Evolutionary conservation across 1,140 invertebrate species (phyloP), one percentile per base, ranked within the genome.

Genomic region (Caenorhabditis latens): DNA sequence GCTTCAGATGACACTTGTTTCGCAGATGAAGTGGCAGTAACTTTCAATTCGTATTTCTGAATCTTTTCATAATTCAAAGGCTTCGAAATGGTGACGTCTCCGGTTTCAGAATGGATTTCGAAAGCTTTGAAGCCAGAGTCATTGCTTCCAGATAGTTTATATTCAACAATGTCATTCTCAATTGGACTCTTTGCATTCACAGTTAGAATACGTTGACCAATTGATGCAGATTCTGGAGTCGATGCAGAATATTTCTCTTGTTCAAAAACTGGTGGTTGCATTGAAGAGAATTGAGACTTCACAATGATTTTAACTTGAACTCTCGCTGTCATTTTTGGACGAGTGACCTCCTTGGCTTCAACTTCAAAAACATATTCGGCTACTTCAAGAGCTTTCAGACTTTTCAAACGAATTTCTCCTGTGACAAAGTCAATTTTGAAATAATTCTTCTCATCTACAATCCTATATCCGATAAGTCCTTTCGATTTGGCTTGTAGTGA

Each of bases 51-150:
- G 57, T 84, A 89, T 19, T 67, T 79, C 50, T 82, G 48, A 48
- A 65, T 19, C 14, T 88, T 61, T 40, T 98, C 97, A 93, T 95
- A 98, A 93, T 97, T 97, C 9, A 98, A 93, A 92, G 96, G 96
- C 93, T 97, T 97, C 8, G 96, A 95, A 0, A 98, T 96, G 67
- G 96, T 94, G 24, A 98, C 95, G 4, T 96, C 94, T 0, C 97
- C 97, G 0, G 95, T 95, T 91, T 97, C 96, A 46, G 83, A 53
- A 93, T 97, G 96, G 65, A 96, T 96, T 75, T 98, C 96, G 90
- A 95, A 65, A 9, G n/a, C 5, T 16, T 16, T 32, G 11, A 14
- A 16, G 50, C 16, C 50, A 67, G 32, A 32, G 2, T 67, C 63
- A 11, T 67, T 67, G 19, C 3, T 14, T 67, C 40, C 63, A 42